Base-by-base conservation (phyloP, 2,797 vertebrate species). In the Muscicapa striata region DNA sequence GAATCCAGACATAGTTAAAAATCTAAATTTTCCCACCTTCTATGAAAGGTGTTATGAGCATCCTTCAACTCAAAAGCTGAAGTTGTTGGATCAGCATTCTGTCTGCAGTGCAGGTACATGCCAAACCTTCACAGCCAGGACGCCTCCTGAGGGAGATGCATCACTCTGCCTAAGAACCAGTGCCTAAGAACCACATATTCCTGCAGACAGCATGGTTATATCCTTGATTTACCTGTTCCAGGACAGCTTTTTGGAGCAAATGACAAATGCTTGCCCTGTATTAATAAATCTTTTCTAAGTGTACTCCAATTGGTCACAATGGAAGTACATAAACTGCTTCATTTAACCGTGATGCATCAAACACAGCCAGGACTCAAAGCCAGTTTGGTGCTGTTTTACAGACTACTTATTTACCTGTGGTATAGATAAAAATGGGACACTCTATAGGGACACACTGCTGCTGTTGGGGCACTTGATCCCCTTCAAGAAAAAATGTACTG, bases 41-140 rank as follows among this genome's bases (percentile, higher is more conserved):
- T 49, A 18, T 36, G 82, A 57, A 91, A 40, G 11, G 45, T 72
- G 46, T 66, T 87, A 72, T 4, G 19, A 89, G 57, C 10, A 10
- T 55, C 67, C 72, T 77, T 94, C 79, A 75, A 26, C 51, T 4
- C 45, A 40, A 55, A 86, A 10, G 40, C 7, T 88, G 77, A 73
- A 90, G 73, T 10, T 79, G 66, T 57, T 85, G 21, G 4, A 38
- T 89, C 94, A 83, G 94, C 84, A 64, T 76, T 89, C 81, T 77
- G 68, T 29, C 69, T 80, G 79, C 73, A 75, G 24, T 16, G 61
- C 51, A 70, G n/a, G 26, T 24, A 16, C 11, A 27, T 87, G 86
- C 87, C 92, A 82, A 81, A 87, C 64, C 62, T 89, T 84, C 81
- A 77, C 3, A 80, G 79, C 72, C 41, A 24, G 76, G 61, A 81